Conservation (phyloP, 2,888 invertebrate species). For the Synergus laeviventris region DNA sequence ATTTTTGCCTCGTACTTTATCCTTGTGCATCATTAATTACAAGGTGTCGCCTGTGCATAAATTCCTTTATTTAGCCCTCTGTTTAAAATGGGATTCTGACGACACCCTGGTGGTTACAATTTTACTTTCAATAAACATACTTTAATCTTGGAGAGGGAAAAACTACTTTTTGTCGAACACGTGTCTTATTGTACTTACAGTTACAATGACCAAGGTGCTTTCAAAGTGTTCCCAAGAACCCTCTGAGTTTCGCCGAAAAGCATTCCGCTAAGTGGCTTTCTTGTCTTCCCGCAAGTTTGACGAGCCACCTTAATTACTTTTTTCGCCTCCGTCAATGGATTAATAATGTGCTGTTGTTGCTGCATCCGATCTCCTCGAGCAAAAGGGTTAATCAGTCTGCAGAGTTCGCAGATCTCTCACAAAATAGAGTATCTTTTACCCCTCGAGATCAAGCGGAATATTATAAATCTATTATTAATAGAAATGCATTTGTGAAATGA, state of each 20-base stretch:
- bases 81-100: too few species aligned
- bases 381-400: not conserved
- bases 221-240: not conserved
- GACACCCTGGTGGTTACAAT: too few species aligned
- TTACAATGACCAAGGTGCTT: not conserved
- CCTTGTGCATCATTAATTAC: too few species aligned
- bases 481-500: not conserved
- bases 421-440: not conserved
- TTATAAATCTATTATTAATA: not conserved
- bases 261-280: conserved; percentile 6
- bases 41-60: too few species aligned
- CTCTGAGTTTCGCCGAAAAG: not conserved
- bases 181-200: not conserved
- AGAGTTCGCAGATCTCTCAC: not conserved
- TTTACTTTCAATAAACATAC: too few species aligned
- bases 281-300: conserved; percentile 7
- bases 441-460: not conserved
- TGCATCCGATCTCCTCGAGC: not conserved
- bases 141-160: not conserved
- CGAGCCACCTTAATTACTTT: not conserved
- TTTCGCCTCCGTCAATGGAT: not conserved
- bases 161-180: conserved; percentile 6
- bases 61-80: too few species aligned
- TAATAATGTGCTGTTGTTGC: not conserved
- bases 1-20: too few species aligned